These are phyloP conservation scores for Anomalospiza imberbis DNA, from an alignment of 2,797 vertebrate genomes.

Conservation along the genomic window DNA sequence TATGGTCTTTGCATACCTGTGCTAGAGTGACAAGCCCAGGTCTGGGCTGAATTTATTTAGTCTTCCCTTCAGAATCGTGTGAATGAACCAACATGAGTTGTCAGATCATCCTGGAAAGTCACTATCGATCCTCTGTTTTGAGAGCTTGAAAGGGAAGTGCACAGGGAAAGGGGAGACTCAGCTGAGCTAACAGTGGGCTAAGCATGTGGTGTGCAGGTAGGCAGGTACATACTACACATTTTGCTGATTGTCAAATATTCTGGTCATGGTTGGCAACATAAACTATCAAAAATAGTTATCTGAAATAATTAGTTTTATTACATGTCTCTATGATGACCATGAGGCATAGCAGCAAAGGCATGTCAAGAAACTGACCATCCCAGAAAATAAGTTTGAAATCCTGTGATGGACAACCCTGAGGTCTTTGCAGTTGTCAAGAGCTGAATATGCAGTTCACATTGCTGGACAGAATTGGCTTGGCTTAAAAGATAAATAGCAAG, in stretches of 20 bases:
- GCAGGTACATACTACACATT: neutral
- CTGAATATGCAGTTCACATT: neutral
- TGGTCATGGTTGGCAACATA: neutral
- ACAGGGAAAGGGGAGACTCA: neutral
- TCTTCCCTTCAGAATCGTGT: neutral
- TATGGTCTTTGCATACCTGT: neutral
- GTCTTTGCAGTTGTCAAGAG: neutral
- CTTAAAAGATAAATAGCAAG: neutral
- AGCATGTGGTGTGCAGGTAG: neutral
- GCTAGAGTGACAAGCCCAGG: neutral
- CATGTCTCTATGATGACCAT: accelerated
- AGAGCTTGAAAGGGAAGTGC: neutral
- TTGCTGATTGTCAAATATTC: neutral
- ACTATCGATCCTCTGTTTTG: neutral
- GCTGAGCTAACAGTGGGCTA: neutral
- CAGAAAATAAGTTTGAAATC: neutral
- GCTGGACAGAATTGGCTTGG: neutral
- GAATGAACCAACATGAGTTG: neutral
- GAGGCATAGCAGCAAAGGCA: neutral
- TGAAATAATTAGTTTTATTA: neutral
- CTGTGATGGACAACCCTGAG: neutral
- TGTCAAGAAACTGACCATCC: neutral
- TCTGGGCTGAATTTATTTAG: neutral
- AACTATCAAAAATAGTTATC: neutral
- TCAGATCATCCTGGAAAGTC: neutral